Base-by-base conservation (phyloP, 2,797 vertebrate genomes). In the Euthynnus affinis region DNA sequence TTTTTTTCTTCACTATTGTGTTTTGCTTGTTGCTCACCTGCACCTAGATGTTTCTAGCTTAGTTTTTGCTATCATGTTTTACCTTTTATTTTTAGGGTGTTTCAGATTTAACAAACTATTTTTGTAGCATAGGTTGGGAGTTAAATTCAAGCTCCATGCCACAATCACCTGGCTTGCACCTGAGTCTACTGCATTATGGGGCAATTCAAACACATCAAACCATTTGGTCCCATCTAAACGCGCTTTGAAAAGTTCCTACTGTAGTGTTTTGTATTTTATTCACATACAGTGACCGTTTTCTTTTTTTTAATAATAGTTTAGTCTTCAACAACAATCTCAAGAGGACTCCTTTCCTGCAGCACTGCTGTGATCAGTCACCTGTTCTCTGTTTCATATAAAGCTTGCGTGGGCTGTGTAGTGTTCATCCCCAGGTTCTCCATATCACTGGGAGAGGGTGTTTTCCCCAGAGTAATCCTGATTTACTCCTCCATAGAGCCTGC, bases 381-480 rank as follows among this genome's bases (percentile, higher is more conserved):
- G 88, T 88, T 90, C 77, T 84, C 56, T 73, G 76, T 82, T 81
- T 72, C 69, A 62, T 76, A 74, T 81, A 81, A 84, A 91, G 87
- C 86, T 74, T 72, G 76, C 66, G 88, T 93, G 86, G 90, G 91
- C 75, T 44, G 14, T 67, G 78, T 52, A 7, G 72, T 69, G 58
- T 85, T 92, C 81, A 78, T 86, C 83, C 85, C 72, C 61, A 68
- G 34, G 44, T 37, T 74, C 77, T 71, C 75, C 61, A 20, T 83
- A 79, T 88, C 76, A 75, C 73, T 61, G 73, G 67, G 83, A 86
- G 85, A 87, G 86, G 83, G 74, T 87, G 87, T 90, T 93, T 94
- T 85, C 87, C 81, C 85, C 56, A 32, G 66, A 85, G 87, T 93
- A 91, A 94, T 93, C 92, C 91, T 20, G 86, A 86, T 91, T 88